These are phyloP conservation scores for Lasius fuliginosus DNA, from an alignment of 2,888 invertebrate species.

Conservation along the genomic window DNA sequence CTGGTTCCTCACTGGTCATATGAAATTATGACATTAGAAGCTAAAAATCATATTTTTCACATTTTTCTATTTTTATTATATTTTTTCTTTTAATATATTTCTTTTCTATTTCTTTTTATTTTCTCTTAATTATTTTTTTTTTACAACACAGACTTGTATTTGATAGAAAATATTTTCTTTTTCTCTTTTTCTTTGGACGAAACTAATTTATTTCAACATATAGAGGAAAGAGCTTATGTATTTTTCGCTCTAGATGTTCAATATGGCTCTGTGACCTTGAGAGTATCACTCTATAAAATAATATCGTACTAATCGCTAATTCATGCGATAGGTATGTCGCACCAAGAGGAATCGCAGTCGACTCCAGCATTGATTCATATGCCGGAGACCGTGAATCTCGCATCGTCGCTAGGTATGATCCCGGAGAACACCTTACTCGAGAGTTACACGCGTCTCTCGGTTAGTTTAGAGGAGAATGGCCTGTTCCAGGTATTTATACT, in stretches of 20 bases:
- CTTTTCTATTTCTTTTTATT: neutral
- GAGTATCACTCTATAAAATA: neutral
- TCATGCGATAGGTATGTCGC: constrained; percentile 89
- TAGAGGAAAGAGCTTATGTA: neutral
- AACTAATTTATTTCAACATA: constrained; percentile 9
- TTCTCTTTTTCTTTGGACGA: neutral
- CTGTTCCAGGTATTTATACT: constrained; percentile 89
- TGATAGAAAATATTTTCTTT: neutral
- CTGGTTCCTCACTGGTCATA: neutral
- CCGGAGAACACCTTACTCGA: constrained; percentile 95
- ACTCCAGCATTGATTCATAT: constrained; percentile 94
- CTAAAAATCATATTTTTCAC: neutral
- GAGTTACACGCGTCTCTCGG: constrained; percentile 94
- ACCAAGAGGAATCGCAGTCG: constrained; percentile 96
- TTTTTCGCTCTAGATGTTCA: neutral
- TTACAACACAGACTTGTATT: neutral
- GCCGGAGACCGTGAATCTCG: constrained; percentile 88
- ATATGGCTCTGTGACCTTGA: neutral
- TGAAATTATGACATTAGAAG: neutral
- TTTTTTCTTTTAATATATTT: neutral
- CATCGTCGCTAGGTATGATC: constrained; percentile 93
- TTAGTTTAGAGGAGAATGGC: constrained; percentile 94
- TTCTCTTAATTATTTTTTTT: neutral
- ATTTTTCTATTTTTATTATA: neutral
- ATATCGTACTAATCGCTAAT: constrained; percentile 34